These are phyloP conservation scores for Parapristionchus giblindavisi DNA, from an alignment of 2,888 invertebrate genomes.

Conservation along the genomic window DNA sequence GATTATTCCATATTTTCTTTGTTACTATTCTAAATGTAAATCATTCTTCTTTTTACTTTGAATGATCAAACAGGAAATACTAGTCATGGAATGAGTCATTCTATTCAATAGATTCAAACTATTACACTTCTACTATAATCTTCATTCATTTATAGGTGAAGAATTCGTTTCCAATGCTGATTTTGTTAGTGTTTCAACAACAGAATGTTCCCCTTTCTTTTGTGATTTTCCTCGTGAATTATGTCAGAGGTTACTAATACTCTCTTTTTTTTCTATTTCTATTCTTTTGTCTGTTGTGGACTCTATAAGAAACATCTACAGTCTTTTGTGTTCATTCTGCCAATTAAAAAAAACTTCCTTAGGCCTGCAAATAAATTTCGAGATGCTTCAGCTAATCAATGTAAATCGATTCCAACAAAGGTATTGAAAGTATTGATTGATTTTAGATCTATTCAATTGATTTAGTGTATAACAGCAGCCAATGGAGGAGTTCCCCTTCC, in stretches of 20 bases:
- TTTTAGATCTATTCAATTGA: neutral
- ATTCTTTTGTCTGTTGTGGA: neutral
- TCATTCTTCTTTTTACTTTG: no score
- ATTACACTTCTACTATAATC: no score
- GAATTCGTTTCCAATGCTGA: constrained; percentile 59
- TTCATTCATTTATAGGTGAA: constrained; percentile 58
- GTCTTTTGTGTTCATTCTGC: no score
- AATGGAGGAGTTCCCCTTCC: constrained; percentile 62
- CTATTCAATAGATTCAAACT: no score
- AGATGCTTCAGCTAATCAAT: constrained; percentile 61
- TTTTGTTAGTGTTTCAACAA: constrained; percentile 60
- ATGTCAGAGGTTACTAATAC: constrained; percentile 43
- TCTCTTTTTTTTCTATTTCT: neutral
- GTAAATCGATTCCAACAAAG: constrained; percentile 55
- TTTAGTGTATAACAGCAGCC: constrained; percentile 66
- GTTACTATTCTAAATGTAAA: no score
- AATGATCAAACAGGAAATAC: no score
- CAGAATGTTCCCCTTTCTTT: constrained; percentile 57
- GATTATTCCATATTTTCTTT: no score
- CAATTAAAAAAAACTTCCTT: no score
- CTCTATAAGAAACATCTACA: no score
- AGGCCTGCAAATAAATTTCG: constrained; percentile 56
- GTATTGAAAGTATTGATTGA: constrained; percentile 39
- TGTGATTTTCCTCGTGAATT: constrained; percentile 67
- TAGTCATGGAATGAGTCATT: no score